phyloP scores from a whole-genome alignment of 2,113 vertebrate genomes.

The Urocitellus parryii region DNA sequence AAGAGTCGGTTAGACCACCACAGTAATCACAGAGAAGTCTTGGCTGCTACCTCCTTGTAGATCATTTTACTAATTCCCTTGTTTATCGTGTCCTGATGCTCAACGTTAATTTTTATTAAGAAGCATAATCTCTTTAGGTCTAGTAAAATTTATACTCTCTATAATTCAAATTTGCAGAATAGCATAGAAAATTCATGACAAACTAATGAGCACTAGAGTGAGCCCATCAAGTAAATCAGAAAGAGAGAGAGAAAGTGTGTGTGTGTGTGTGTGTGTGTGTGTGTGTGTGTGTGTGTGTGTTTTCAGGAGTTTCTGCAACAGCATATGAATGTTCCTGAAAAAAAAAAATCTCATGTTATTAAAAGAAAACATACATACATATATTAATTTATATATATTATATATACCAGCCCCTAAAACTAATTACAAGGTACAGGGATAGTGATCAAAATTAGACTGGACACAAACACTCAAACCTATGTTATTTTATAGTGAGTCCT shows the following conservation, averaged over 20 bases:
- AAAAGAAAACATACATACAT: too few species aligned
- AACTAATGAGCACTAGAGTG: neutral
- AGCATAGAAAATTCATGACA: constrained; percentile 4
- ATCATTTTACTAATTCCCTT: constrained; percentile 41
- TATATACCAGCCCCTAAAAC: too few species aligned
- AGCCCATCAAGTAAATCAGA: neutral
- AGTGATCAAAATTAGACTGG: neutral
- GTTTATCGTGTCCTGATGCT: neutral
- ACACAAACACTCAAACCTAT: neutral
- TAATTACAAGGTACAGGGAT: neutral
- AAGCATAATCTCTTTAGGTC: constrained; percentile 27
- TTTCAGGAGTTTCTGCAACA: neutral
- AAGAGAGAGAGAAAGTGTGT: neutral
- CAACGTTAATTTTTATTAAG: constrained; percentile 36
- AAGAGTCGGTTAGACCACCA: neutral
- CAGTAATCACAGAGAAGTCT: neutral
- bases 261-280: fast-evolving
- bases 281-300: neutral
- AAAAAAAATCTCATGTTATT: too few species aligned
- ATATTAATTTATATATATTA: too few species aligned
- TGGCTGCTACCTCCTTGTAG: neutral
- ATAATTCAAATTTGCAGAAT: constrained; percentile 14
- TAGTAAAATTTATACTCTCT: constrained; percentile 41
- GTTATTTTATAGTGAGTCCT: neutral
- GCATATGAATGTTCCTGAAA: neutral